Conservation (phyloP, 2,113 vertebrate species). For the Ranitomeya imitator region DNA sequence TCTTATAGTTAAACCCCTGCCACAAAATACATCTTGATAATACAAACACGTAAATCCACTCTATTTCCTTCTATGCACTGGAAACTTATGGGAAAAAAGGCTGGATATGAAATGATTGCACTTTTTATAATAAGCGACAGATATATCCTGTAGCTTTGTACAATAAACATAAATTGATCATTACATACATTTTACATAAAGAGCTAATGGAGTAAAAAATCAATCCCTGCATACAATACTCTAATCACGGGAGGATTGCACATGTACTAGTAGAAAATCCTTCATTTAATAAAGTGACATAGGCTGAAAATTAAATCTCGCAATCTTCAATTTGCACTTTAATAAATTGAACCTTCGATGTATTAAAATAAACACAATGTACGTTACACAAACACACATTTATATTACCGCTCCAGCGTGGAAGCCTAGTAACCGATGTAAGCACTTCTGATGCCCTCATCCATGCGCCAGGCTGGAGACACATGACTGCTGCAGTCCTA, state of each 20-base stretch:
- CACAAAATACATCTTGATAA: not conserved
- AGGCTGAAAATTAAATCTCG: slow-evolving; percentile 27
- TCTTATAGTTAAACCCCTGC: not conserved
- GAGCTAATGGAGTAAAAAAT: slow-evolving; percentile 44
- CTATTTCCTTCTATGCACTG: not conserved
- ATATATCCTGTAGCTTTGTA: slow-evolving; percentile 23
- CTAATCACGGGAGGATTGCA: slow-evolving; percentile 34
- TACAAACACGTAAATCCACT: not conserved
- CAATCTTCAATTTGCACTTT: slow-evolving; percentile 46
- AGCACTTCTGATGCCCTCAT: not conserved
- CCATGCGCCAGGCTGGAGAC: not conserved
- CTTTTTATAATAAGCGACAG: slow-evolving; percentile 23
- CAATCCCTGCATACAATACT: slow-evolving; percentile 36
- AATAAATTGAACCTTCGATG: slow-evolving; percentile 27
- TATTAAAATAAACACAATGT: slow-evolving; percentile 39
- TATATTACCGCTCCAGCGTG: not conserved
- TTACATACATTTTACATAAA: slow-evolving; percentile 50
- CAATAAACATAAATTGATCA: slow-evolving; percentile 42
- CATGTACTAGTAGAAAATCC: slow-evolving; percentile 1
- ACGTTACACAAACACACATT: not conserved
- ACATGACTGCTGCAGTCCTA: not conserved
- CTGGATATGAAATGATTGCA: slow-evolving; percentile 7
- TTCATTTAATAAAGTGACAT: slow-evolving; percentile 44
- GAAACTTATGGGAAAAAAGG: slow-evolving; percentile 4
- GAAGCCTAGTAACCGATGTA: not conserved